Evolutionary conservation across 2,888 invertebrate genomes (phyloP), one percentile per base, ranked within the genome.

Genomic region (Anticlea derivata): DNA sequence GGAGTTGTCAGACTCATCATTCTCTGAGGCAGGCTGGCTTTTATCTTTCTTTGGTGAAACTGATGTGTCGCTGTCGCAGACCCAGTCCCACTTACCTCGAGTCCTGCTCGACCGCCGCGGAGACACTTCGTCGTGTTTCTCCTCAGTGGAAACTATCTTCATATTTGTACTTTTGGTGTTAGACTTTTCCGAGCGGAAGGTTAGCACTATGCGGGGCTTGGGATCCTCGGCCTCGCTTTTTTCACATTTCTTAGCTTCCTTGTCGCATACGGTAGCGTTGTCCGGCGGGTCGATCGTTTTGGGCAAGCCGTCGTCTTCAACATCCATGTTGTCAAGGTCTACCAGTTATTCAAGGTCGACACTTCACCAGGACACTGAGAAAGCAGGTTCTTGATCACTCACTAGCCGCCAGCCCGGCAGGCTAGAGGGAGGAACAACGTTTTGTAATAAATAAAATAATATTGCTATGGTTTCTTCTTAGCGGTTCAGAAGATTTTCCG

Each of bases 121-220:
- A 1, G 83, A 75, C 8, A 75, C 66, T 13, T 86, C 83, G 49
- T 87, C 86, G 39, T 81, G 81, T 62, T 85, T 89, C 49, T 91
- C 89, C 56, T 85, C 90, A 33, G 77, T 81, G 0, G 86, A 84
- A 35, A 87, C 91, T 10, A 90, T 91, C 70, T 91, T 92, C 81
- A 92, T 90, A 55, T 90, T 91, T 44, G 81, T 83, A 35, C 80
- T 92, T 54, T 92, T 92, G 0, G 87, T 82, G 54, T 91, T 92
- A 1, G 88, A 87, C 65, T 93, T 93, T 50, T 93, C 92, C 0
- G 93, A 92, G n/a, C 93, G 86, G 58, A 93, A 92, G 0, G 93
- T 93, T 23, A 93, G 73, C 5, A 93, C 93, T 50, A 93, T 93
- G 30, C 93, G 87, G 1, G 93, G 93, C 67, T 93, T 92, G 0